Percentiles rank a stretch among this genome's conserved stretches.
Evolutionary conservation across 2,888 invertebrate genomes (phyloP).

Genomic region (Omphaloscelis lunosa): DNA sequence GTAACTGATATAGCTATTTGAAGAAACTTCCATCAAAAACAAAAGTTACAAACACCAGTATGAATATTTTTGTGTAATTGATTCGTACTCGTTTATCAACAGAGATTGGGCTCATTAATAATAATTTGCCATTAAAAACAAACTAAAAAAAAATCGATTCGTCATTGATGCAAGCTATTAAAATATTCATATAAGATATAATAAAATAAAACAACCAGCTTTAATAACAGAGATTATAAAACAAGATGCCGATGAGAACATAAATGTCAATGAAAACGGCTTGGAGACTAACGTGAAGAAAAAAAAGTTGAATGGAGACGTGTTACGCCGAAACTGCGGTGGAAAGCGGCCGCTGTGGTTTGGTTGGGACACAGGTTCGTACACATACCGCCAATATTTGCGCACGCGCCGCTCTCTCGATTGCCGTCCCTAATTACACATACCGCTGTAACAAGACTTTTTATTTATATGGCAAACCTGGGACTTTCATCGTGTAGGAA

Average conservation of each 20-base stretch:
- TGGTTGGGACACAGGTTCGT: conserved; percentile 43
- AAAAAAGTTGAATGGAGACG: conserved; percentile 69
- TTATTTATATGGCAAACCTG: conserved; percentile 35
- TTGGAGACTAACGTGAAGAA: conserved; percentile 49
- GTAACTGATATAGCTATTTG: background rate
- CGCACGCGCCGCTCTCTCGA: conserved; percentile 62
- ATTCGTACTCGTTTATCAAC: conserved; percentile 19
- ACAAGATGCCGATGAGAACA: conserved; percentile 53
- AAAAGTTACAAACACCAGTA: background rate
- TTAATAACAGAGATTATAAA: conserved; percentile 44
- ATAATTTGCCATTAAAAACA: conserved; percentile 26
- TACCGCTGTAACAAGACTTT: conserved; percentile 42
- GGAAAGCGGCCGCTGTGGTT: conserved; percentile 66
- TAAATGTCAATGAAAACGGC: conserved; percentile 62
- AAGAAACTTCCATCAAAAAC: background rate
- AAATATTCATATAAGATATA: conserved; percentile 31
- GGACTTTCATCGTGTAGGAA: conserved; percentile 12
- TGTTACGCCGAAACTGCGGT: conserved; percentile 67
- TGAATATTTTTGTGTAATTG: background rate
- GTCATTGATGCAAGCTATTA: conserved; percentile 50
- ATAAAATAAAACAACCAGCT: conserved; percentile 33
- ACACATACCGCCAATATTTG: conserved; percentile 58
- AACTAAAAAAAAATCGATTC: conserved; percentile 39
- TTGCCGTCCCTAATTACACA: conserved; percentile 56
- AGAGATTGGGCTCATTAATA: conserved; percentile 18